Evolutionary conservation across 2,888 invertebrate genomes (phyloP), one percentile per base, ranked within the genome.

Genomic region (Drosophila melanocephala): DNA sequence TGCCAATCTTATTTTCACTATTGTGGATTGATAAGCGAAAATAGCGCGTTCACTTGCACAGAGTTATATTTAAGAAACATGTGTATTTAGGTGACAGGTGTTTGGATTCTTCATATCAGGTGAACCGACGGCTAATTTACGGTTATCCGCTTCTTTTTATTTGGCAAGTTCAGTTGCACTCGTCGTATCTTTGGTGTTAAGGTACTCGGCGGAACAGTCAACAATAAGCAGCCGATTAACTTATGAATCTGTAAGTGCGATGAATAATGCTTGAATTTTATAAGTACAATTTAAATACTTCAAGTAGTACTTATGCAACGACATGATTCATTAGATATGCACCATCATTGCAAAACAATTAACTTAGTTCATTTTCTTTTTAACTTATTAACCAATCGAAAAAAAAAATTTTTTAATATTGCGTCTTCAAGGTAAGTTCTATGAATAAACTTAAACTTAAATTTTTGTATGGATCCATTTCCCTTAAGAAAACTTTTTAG

Each of bases 51-150:
- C 51, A n/a, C 3, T 55, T 80, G 60, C 59, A 72, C 66, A n/a
- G 32, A 44, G 72, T 26, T 61, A 39, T 52, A 7, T 19, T 47
- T 42, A 4, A 22, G 14, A 47, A 4, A 16, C 16, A 26, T 55
- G 9, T 5, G 56, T 47, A 5, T 26, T 47, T 47, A 0, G 28
- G 6, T n/a, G 74, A 84, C 84, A 85, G 82, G 85, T 85, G 77
- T 76, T 79, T 44, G 51, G 35, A 10, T 59, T 72, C 63, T 55
- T 53, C 50, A 19, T 67, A 70, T 74, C 37, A 28, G n/a, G 3
- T 22, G n/a, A 22, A 32, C n/a, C 14, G 14, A 14, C 4, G 52
- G 9, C 6, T 39, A n/a, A 16, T 28, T 28, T 10, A 5, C 19
- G 30, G 12, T 33, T 28, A 33, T 7, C n/a, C 12, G 5, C n/a